These are phyloP conservation scores for Drosophila neocordata DNA, from an alignment of 1,140 invertebrate genomes.

Conservation along the genomic window DNA sequence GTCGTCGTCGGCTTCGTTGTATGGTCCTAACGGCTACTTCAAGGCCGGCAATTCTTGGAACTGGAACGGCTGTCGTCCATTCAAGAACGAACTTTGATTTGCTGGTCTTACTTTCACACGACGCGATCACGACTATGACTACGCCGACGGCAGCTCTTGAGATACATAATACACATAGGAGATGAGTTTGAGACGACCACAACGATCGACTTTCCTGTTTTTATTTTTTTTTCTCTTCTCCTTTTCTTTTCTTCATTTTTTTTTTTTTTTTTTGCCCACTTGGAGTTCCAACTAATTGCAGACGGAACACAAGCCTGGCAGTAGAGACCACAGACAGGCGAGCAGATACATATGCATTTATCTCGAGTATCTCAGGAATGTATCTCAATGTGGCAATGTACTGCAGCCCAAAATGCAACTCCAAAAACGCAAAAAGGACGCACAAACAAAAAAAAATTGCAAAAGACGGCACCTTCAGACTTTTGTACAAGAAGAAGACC, in stretches of 20 bases:
- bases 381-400: conserved; percentile 58
- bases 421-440: conserved; percentile 62
- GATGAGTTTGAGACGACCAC: conserved; percentile 4
- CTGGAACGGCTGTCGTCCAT: conserved; percentile 56
- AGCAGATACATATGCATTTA: conserved; percentile 50
- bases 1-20: neutral
- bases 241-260: conserved; percentile 45
- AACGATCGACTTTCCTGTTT: conserved; percentile 47
- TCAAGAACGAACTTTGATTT: conserved; percentile 70
- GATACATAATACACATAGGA: conserved; percentile 1
- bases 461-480: conserved; percentile 21
- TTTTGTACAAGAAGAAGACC: conserved; percentile 26
- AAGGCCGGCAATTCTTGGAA: conserved; percentile 72
- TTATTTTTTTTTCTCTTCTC: conserved; percentile 25
- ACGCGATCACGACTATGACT: conserved; percentile 27
- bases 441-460: conserved; percentile 42
- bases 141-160: neutral
- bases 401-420: conserved; percentile 64
- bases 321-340: conserved; percentile 34
- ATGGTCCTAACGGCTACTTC: conserved; percentile 71
- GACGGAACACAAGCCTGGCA: conserved; percentile 16
- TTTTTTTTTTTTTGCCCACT: conserved; percentile 30
- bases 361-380: conserved; percentile 72
- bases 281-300: conserved; percentile 69
- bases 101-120: conserved; percentile 67